Percentiles rank a stretch among this genome's conserved stretches.
Conservation (phyloP, 2,797 vertebrate genomes). For the Intellagama lesueurii region DNA sequence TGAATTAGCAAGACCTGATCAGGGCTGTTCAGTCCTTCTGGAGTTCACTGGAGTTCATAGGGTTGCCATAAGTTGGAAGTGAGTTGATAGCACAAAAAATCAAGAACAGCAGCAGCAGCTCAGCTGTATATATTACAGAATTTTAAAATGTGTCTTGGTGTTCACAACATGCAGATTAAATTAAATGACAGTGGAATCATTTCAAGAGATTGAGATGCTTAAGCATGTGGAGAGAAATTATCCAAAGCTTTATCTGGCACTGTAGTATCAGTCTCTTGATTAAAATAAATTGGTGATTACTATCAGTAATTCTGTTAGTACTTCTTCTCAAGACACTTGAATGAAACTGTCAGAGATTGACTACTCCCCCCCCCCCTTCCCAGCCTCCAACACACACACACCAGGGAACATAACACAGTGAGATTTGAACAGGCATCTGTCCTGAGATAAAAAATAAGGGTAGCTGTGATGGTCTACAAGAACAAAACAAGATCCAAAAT, state of each 20-base stretch:
- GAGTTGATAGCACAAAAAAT: too few species aligned
- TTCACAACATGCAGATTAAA: slow-evolving; percentile 10
- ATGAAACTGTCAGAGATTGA: not conserved
- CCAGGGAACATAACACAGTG: too few species aligned
- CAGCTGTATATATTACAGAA: slow-evolving; percentile 11
- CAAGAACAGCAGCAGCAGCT: not conserved
- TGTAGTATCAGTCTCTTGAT: slow-evolving; percentile 24
- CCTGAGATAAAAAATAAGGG: not conserved
- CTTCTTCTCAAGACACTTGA: not conserved
- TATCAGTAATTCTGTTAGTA: slow-evolving; percentile 11
- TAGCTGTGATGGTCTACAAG: not conserved
- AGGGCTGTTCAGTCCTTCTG: too few species aligned
- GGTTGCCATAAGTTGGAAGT: too few species aligned
- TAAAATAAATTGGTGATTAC: slow-evolving; percentile 16
- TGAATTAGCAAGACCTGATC: too few species aligned
- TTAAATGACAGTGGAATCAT: slow-evolving; percentile 9
- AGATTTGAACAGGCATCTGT: not conserved
- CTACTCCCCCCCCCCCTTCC: not conserved
- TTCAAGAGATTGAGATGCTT: not conserved
- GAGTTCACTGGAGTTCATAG: too few species aligned
- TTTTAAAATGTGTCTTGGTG: slow-evolving; percentile 20
- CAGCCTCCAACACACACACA: not conserved
- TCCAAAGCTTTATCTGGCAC: slow-evolving; percentile 26
- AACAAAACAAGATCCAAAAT: too few species aligned
- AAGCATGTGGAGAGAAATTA: not conserved